phyloP scores from a whole-genome alignment of 2,797 vertebrate species.

The Chaetodon trifasciatus region DNA sequence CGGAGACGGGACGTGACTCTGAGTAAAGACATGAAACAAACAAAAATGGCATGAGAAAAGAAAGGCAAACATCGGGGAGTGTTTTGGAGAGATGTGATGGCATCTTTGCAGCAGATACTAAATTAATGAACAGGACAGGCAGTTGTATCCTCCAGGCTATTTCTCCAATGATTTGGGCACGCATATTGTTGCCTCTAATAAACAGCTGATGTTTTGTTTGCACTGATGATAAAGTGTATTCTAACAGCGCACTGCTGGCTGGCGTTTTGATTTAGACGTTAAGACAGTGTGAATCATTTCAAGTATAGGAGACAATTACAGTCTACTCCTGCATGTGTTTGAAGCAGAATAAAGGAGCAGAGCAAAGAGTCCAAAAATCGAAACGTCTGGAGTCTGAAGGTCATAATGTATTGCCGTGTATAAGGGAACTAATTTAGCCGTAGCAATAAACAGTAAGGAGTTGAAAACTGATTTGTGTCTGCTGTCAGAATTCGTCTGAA shows the following conservation, averaged over 20 bases:
- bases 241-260: slow-evolving; percentile 48
- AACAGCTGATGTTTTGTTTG: slow-evolving; percentile 79
- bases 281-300: slow-evolving; percentile 62
- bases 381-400: slow-evolving; percentile 33
- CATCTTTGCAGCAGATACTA: slow-evolving; percentile 63
- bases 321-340: slow-evolving; percentile 37
- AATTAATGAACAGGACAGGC: slow-evolving; percentile 77
- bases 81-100: slow-evolving; percentile 53
- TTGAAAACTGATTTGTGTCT: slow-evolving; percentile 59
- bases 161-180: slow-evolving; percentile 69
- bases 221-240: slow-evolving; percentile 60
- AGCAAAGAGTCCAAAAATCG: slow-evolving; percentile 21
- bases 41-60: slow-evolving; percentile 49
- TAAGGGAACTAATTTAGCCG: slow-evolving; percentile 34
- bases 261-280: slow-evolving; percentile 63
- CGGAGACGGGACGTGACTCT: slow-evolving; percentile 30
- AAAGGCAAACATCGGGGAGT: slow-evolving; percentile 58
- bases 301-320: slow-evolving; percentile 61
- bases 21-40: slow-evolving; percentile 58
- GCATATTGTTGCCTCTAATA: slow-evolving; percentile 64
- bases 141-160: slow-evolving; percentile 71
- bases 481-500: slow-evolving; percentile 57
- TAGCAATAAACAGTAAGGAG: slow-evolving; percentile 43
- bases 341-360: slow-evolving; percentile 9
- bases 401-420: slow-evolving; percentile 36